Evolutionary conservation across 2,797 vertebrate genomes (phyloP), one percentile per base, ranked within the genome.

Genomic region (Anomalospiza imberbis): DNA sequence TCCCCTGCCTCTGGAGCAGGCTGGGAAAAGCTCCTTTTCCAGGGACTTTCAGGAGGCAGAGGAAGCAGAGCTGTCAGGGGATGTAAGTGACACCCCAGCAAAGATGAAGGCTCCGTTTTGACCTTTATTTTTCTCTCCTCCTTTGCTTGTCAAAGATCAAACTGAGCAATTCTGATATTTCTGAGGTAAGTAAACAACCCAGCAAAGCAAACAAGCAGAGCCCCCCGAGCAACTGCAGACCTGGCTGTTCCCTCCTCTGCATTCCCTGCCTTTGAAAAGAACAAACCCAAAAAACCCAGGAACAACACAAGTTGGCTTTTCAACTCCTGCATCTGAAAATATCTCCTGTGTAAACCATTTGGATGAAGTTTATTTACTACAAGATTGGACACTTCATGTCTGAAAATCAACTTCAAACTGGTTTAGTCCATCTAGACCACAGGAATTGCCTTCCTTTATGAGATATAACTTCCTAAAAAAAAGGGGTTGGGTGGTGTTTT

Each of bases 81-180:
- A 63, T 2, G 17, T 3, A 54, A 68, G 77, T 47, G 84, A 67
- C 90, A 73, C 42, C 80, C 86, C 45, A 18, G 74, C 29, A 53
- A 50, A 63, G 13, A 53, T 32, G 65, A 93, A 91, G 50, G 75
- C 65, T 68, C 17, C 10, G 14, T 40, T 51, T 7, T 85, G 72
- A 95, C 95, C 89, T 92, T 94, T 87, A 21, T 78, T 89, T 82
- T 89, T 68, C 66, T 68, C 67, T 51, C 70, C 12, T 62, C 34
- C 65, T 89, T 19, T 17, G n/a, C 84, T 60, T 63, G 72, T 77
- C 86, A 63, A 77, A 92, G 91, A 62, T 57, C 65, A 75, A 83
- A 54, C 4, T 0, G 44, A 81, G 32, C 29, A 68, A 55, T 77
- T 68, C 44, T 54, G 61, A 2, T 89, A 85, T 83, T 94, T 87